Percentiles rank a stretch among this genome's conserved stretches.
These are phyloP conservation scores for Gymnocypris eckloni DNA, from an alignment of 2,797 vertebrate genomes.

Conservation along the genomic window DNA sequence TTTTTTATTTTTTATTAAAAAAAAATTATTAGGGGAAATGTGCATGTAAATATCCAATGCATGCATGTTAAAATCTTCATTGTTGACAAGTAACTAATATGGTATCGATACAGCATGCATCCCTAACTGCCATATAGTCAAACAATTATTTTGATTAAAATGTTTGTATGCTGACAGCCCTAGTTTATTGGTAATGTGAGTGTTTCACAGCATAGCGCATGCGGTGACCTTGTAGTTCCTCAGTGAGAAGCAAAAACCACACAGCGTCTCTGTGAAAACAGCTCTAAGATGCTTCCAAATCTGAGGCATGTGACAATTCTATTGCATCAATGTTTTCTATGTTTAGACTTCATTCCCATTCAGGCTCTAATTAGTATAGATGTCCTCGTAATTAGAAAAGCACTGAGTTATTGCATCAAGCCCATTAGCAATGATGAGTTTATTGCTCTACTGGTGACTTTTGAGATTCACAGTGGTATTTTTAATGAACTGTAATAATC, in stretches of 20 bases:
- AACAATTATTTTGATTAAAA: no score
- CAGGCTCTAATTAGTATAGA: slow-evolving; percentile 61
- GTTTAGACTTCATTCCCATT: slow-evolving; percentile 53
- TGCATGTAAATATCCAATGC: background rate
- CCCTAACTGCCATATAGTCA: background rate
- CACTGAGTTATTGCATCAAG: slow-evolving; percentile 63
- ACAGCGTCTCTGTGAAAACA: slow-evolving; percentile 5
- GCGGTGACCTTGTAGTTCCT: slow-evolving; percentile 46
- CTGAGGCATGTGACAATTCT: slow-evolving; percentile 35
- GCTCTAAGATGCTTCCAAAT: slow-evolving; percentile 23
- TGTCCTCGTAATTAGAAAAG: slow-evolving; percentile 63
- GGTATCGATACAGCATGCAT: background rate
- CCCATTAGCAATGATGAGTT: slow-evolving; percentile 63
- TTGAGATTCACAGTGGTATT: slow-evolving; percentile 32
- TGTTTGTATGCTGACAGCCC: no score
- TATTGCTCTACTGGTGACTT: slow-evolving; percentile 57
- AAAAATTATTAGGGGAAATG: background rate
- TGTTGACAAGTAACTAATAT: background rate
- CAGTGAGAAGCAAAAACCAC: background rate
- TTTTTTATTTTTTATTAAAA: background rate
- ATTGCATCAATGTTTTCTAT: slow-evolving; percentile 51
- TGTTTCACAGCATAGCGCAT: slow-evolving; percentile 33
- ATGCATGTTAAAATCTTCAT: background rate
- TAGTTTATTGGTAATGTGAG: background rate
- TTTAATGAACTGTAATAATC: slow-evolving; percentile 43